Conservation (phyloP, 2,797 vertebrate species). For the Triplophysa yarkandensis region DNA sequence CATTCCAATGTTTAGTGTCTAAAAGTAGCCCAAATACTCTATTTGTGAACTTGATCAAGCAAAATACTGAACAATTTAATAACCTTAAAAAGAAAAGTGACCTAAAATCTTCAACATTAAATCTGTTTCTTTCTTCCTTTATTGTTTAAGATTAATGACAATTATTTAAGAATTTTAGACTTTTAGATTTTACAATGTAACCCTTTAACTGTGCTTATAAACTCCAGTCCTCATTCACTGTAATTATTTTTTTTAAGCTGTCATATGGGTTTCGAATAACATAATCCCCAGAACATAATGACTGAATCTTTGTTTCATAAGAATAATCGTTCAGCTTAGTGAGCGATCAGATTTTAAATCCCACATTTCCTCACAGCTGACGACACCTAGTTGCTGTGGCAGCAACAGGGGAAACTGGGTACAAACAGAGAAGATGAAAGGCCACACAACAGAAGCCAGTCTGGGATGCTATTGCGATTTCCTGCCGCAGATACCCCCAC, state of each 20-base stretch:
- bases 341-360: slow-evolving; percentile 1
- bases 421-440: slow-evolving; percentile 72
- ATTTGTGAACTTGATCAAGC: background rate
- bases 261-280: no score
- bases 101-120: no score
- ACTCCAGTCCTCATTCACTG: no score
- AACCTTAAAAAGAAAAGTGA: no score
- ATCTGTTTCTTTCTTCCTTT: no score
- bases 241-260: no score
- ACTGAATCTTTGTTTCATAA: background rate
- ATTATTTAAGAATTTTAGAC: no score
- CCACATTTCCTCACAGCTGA: slow-evolving; percentile 44
- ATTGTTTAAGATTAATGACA: no score
- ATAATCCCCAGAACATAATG: no score
- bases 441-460: slow-evolving; percentile 63
- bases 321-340: slow-evolving; percentile 10
- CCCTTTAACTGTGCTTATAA: no score
- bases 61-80: background rate
- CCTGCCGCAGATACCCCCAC: slow-evolving; percentile 66
- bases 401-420: slow-evolving; percentile 58
- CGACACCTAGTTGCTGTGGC: slow-evolving; percentile 39
- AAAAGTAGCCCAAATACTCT: background rate
- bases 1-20: background rate
- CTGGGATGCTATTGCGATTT: slow-evolving; percentile 63
- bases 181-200: no score